These are phyloP conservation scores for Euzetes globulus DNA, from an alignment of 2,888 invertebrate genomes.

Conservation along the genomic window DNA sequence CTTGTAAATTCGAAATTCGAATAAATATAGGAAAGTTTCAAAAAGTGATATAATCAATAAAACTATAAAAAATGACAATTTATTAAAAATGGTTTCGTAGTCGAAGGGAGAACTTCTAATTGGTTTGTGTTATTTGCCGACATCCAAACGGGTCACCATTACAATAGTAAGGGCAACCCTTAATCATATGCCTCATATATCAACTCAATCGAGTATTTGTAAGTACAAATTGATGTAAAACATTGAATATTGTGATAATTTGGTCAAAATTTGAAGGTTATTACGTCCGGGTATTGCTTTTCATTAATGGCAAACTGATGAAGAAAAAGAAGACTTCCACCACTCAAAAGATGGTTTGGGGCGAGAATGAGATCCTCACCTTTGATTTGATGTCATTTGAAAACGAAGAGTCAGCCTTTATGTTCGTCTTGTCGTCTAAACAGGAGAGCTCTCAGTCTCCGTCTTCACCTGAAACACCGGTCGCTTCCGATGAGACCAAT, in stretches of 20 bases:
- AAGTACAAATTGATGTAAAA: not conserved
- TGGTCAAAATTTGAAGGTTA: slow-evolving; percentile 26
- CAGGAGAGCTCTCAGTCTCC: slow-evolving; percentile 31
- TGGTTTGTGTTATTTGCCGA: slow-evolving; percentile 36
- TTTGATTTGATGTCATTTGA: slow-evolving; percentile 31
- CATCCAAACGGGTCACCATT: slow-evolving; percentile 34
- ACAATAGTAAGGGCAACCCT: slow-evolving; percentile 34
- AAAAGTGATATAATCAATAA: too few species aligned
- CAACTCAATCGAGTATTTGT: not conserved
- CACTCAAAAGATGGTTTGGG: slow-evolving; percentile 34
- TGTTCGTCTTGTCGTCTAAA: slow-evolving; percentile 33
- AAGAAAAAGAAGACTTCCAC: slow-evolving; percentile 37
- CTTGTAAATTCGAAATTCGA: too few species aligned
- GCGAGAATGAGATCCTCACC: slow-evolving; percentile 30
- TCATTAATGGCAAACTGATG: slow-evolving; percentile 36
- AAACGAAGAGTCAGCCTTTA: slow-evolving; percentile 32
- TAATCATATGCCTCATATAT: not conserved
- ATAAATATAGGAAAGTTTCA: too few species aligned
- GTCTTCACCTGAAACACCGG: slow-evolving; percentile 35
- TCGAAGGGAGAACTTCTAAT: slow-evolving; percentile 33
- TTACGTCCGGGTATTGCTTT: slow-evolving; percentile 35
- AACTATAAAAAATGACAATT: not conserved
- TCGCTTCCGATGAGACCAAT: not conserved
- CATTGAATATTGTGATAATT: not conserved
- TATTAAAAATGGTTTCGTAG: slow-evolving; percentile 1